Evolutionary conservation across 2,113 vertebrate species (phyloP).

Genomic region (Bufo gargarizans): DNA sequence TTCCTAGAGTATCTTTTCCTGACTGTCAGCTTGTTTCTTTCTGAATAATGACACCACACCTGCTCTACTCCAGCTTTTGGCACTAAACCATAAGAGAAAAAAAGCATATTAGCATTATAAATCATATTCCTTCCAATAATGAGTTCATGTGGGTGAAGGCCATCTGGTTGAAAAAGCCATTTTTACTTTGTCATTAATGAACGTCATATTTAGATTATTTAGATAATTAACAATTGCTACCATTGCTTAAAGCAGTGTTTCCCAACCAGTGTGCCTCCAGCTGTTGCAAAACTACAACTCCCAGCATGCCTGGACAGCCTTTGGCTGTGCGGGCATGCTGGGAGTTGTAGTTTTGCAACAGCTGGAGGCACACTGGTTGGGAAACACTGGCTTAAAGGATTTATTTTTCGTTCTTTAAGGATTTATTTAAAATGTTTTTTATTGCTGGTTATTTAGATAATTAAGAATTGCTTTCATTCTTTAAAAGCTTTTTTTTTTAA

Average conservation of each 20-base stretch:
- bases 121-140: constrained; percentile 15
- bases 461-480: no score
- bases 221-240: background rate
- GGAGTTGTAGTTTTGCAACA: no score
- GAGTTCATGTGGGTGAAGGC: constrained; percentile 2
- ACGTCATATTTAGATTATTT: background rate
- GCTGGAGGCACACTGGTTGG: no score
- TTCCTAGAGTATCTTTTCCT: background rate
- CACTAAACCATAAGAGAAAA: constrained; percentile 7
- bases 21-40: constrained; percentile 19
- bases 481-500: background rate
- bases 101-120: background rate
- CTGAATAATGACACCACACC: constrained; percentile 27
- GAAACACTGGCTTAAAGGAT: background rate
- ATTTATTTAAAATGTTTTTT: no score
- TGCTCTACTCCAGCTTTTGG: background rate
- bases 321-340: no score
- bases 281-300: no score
- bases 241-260: background rate
- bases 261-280: no score
- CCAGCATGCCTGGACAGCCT: no score
- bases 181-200: constrained; percentile 4
- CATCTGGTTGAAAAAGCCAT: constrained; percentile 10
- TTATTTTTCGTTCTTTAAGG: no score
- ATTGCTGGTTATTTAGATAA: no score